A percentile compares a stretch with the other conserved stretches of the same genome.
Evolutionary conservation across 2,888 invertebrate genomes (phyloP).

Genomic region (Rotaria socialis): DNA sequence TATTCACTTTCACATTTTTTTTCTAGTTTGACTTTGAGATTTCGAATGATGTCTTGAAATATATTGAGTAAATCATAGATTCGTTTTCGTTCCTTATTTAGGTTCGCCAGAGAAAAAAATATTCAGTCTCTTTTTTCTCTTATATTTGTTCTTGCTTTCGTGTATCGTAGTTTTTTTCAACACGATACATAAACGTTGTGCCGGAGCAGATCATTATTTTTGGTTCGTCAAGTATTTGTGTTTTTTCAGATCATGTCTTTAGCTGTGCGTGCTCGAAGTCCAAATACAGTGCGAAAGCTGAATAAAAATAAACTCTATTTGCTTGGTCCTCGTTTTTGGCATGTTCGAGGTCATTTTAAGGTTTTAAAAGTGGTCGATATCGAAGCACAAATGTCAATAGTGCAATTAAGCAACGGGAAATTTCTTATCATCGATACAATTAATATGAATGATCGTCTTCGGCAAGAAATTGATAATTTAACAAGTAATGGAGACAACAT

Average conservation of each 20-base stretch:
- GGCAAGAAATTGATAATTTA: neutral
- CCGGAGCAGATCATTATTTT: no score
- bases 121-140: no score
- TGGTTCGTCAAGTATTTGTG: no score
- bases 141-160: no score
- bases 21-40: no score
- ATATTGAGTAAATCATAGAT: no score
- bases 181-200: no score
- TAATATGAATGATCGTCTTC: neutral
- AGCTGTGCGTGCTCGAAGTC: neutral
- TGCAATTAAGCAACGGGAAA: neutral
- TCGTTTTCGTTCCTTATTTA: no score
- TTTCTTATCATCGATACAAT: neutral
- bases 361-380: neutral
- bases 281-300: neutral
- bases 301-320: constrained; percentile 2
- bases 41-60: no score
- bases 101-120: no score
- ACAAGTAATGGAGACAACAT: neutral
- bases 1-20: no score
- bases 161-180: no score
- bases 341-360: constrained; percentile 6
- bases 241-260: neutral
- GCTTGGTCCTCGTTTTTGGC: neutral
- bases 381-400: constrained; percentile 17